Evolutionary conservation across 2,113 vertebrate species (phyloP).

Genomic region (Pterocles orientalis): DNA sequence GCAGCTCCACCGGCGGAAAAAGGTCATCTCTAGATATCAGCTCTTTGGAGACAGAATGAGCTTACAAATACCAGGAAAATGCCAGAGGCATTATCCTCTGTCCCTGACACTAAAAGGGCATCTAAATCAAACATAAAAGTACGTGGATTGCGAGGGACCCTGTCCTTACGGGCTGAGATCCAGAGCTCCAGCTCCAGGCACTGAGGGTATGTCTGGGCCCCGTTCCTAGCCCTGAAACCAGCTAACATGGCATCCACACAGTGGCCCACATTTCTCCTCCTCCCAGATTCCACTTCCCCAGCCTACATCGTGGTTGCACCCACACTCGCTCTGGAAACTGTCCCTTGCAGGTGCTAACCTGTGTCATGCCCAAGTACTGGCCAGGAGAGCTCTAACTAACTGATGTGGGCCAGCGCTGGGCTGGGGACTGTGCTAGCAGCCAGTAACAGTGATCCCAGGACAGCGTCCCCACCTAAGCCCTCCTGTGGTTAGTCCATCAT

Average conservation of each 20-base stretch:
- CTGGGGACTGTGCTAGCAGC: neutral
- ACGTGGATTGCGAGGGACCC: neutral
- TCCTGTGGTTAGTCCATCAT: neutral
- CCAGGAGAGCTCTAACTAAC: neutral
- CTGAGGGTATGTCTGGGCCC: neutral
- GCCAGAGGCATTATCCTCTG: neutral
- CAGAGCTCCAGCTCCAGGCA: neutral
- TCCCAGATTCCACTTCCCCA: neutral
- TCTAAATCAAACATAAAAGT: neutral
- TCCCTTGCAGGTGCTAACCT: neutral
- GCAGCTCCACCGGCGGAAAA: neutral
- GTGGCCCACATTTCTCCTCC: neutral
- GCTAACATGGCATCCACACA: neutral
- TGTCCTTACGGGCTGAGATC: neutral
- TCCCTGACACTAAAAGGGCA: neutral
- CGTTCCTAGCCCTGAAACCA: neutral
- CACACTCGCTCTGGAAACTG: neutral
- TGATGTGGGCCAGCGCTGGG: neutral
- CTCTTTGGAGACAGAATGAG: neutral
- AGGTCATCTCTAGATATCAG: neutral
- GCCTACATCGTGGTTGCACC: neutral
- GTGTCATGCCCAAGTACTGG: neutral
- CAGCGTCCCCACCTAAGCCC: neutral
- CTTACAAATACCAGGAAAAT: neutral
- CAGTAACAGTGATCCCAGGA: neutral